phyloP scores from a whole-genome alignment of 2,797 vertebrate genomes.

The Gambusia yucatana region DNA sequence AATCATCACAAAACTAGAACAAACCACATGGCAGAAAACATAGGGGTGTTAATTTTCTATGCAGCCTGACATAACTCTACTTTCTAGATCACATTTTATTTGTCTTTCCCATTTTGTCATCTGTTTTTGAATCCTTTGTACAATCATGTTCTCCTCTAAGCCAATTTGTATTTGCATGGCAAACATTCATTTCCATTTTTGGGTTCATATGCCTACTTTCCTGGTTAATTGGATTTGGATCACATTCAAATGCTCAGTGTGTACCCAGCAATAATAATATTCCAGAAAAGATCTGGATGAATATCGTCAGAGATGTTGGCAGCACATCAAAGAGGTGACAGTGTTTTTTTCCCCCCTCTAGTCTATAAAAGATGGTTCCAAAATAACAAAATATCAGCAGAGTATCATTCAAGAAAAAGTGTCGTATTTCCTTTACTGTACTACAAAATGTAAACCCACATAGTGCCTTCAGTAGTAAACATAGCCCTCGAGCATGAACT shows the following conservation, averaged over 20 bases:
- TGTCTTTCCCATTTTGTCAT: slow-evolving; percentile 46
- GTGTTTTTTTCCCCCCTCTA: slow-evolving; percentile 32
- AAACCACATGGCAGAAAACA: slow-evolving; percentile 20
- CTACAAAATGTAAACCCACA: background rate
- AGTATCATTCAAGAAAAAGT: slow-evolving; percentile 9
- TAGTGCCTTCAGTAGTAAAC: background rate
- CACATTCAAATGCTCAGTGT: slow-evolving; percentile 70
- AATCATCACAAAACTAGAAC: slow-evolving; percentile 40
- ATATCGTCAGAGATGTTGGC: slow-evolving; percentile 62
- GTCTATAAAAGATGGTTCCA: slow-evolving; percentile 20
- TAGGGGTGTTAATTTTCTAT: slow-evolving; percentile 18
- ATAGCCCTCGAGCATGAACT: background rate
- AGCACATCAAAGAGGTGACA: slow-evolving; percentile 25
- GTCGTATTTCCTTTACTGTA: background rate
- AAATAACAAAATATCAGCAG: slow-evolving; percentile 27
- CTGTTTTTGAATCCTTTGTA: slow-evolving; percentile 61
- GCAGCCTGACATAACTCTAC: slow-evolving; percentile 19
- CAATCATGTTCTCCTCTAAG: slow-evolving; percentile 62
- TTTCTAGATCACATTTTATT: slow-evolving; percentile 44
- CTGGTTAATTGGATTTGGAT: slow-evolving; percentile 79
- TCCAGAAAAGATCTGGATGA: slow-evolving; percentile 58
- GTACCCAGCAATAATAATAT: slow-evolving; percentile 73
- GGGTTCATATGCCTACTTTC: slow-evolving; percentile 69
- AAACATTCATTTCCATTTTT: slow-evolving; percentile 77
- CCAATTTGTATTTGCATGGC: slow-evolving; percentile 73